These are phyloP conservation scores for Taenioides sp. DNA, from an alignment of 2,797 vertebrate species.

Conservation along the genomic window DNA sequence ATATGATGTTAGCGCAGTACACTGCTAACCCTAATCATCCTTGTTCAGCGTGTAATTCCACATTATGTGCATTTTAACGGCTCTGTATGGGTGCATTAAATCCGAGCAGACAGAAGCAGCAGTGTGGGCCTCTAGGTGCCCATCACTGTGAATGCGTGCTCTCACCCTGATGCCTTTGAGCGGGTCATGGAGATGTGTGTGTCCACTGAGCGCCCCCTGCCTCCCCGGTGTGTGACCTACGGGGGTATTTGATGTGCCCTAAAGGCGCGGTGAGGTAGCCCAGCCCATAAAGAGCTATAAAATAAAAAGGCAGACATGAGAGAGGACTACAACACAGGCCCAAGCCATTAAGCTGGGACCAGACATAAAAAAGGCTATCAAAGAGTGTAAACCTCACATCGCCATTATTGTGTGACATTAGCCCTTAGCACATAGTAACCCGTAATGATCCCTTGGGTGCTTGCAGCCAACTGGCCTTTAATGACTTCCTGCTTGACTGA, in stretches of 20 bases:
- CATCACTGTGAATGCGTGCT: not conserved
- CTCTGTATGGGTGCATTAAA: slow-evolving; percentile 4
- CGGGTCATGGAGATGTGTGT: slow-evolving; percentile 11
- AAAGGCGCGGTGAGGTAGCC: slow-evolving; percentile 46
- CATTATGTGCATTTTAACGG: slow-evolving; percentile 5
- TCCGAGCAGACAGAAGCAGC: not conserved
- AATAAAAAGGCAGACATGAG: slow-evolving; percentile 38
- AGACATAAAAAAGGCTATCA: slow-evolving; percentile 69
- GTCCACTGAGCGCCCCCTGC: slow-evolving; percentile 19
- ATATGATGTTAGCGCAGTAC: not conserved
- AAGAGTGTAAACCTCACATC: slow-evolving; percentile 64
- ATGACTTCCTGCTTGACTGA: slow-evolving; percentile 58
- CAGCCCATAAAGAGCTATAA: slow-evolving; percentile 54
- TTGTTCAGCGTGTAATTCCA: not conserved
- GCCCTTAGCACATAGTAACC: slow-evolving; percentile 59
- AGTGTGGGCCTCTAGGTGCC: slow-evolving; percentile 10
- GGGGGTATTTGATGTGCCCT: slow-evolving; percentile 47
- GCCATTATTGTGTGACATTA: slow-evolving; percentile 70
- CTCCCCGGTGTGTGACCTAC: slow-evolving; percentile 39
- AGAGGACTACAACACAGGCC: slow-evolving; percentile 39
- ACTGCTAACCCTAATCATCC: not conserved
- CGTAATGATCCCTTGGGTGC: slow-evolving; percentile 58
- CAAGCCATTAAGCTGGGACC: slow-evolving; percentile 45
- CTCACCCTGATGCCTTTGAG: not conserved
- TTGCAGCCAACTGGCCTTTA: slow-evolving; percentile 52